These are phyloP conservation scores for Acanthurus leucopareius DNA, from an alignment of 2,797 vertebrate species.

Conservation along the genomic window DNA sequence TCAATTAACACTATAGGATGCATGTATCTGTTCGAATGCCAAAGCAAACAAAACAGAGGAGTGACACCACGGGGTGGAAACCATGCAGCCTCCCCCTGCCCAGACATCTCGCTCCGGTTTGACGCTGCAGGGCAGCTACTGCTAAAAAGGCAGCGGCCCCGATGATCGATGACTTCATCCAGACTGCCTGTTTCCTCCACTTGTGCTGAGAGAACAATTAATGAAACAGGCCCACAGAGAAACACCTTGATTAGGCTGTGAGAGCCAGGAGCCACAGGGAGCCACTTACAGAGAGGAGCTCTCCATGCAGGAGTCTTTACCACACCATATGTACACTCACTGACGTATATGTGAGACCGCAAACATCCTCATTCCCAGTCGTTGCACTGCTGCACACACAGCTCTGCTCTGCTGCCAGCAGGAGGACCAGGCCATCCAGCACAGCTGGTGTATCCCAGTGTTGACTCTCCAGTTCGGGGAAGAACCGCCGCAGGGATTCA, in stretches of 20 bases:
- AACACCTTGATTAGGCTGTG: conserved; percentile 84
- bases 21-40: conserved; percentile 35
- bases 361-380: conserved; percentile 64
- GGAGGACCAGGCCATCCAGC: conserved; percentile 62
- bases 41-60: conserved; percentile 42
- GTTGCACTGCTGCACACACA: conserved; percentile 31
- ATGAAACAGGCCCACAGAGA: conserved; percentile 86
- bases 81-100: conserved; percentile 29
- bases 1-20: conserved; percentile 61
- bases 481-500: conserved; percentile 74
- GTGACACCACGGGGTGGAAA: conserved; percentile 33
- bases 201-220: conserved; percentile 88
- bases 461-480: conserved; percentile 68
- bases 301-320: conserved; percentile 82
- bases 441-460: conserved; percentile 73
- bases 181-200: conserved; percentile 86
- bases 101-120: conserved; percentile 51
- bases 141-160: conserved; percentile 82
- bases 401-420: conserved; percentile 56
- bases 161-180: conserved; percentile 88
- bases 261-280: conserved; percentile 84
- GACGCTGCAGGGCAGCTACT: conserved; percentile 75
- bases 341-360: conserved; percentile 58
- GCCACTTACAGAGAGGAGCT: conserved; percentile 85
- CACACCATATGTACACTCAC: conserved; percentile 54